phyloP scores from a whole-genome alignment of 1,140 invertebrate species.

The Papilio machaon region DNA sequence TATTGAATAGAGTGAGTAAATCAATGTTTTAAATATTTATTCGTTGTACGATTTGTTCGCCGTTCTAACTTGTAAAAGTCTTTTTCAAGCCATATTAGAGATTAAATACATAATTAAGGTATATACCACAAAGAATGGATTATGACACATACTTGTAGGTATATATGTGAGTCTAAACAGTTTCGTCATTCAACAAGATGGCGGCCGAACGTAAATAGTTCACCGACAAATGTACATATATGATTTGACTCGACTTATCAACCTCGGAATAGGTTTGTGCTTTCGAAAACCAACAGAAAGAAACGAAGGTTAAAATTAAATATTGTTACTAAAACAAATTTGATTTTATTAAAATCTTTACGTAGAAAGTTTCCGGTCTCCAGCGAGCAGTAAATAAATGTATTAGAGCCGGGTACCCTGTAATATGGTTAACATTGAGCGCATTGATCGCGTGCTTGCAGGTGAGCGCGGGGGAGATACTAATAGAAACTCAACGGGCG shows the following conservation, averaged over 20 bases:
- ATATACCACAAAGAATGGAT: slow-evolving; percentile 2
- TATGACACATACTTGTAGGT: slow-evolving; percentile 35
- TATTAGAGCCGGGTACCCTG: background rate
- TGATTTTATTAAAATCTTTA: background rate
- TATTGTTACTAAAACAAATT: slow-evolving; percentile 28
- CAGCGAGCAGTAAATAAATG: background rate
- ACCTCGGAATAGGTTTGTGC: slow-evolving; percentile 62
- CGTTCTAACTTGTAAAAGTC: background rate
- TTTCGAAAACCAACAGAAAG: slow-evolving; percentile 47
- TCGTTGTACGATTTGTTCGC: background rate
- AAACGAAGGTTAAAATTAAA: slow-evolving; percentile 44
- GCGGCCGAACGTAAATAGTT: slow-evolving; percentile 75
- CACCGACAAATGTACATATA: slow-evolving; percentile 65
- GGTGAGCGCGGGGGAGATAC: slow-evolving; percentile 78
- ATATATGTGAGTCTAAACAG: slow-evolving; percentile 56
- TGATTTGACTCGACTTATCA: slow-evolving; percentile 73
- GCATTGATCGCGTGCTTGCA: slow-evolving; percentile 79
- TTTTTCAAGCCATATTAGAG: background rate
- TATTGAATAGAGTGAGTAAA: slow-evolving; percentile 54
- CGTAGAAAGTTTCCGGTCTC: background rate
- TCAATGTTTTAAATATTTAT: slow-evolving; percentile 29
- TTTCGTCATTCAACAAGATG: slow-evolving; percentile 78
- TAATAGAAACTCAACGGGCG: slow-evolving; percentile 75
- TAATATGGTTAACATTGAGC: slow-evolving; percentile 67
- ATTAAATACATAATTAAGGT: slow-evolving; percentile 21